phyloP scores from a whole-genome alignment of 2,888 invertebrate genomes.

The Stramonita haemastoma region DNA sequence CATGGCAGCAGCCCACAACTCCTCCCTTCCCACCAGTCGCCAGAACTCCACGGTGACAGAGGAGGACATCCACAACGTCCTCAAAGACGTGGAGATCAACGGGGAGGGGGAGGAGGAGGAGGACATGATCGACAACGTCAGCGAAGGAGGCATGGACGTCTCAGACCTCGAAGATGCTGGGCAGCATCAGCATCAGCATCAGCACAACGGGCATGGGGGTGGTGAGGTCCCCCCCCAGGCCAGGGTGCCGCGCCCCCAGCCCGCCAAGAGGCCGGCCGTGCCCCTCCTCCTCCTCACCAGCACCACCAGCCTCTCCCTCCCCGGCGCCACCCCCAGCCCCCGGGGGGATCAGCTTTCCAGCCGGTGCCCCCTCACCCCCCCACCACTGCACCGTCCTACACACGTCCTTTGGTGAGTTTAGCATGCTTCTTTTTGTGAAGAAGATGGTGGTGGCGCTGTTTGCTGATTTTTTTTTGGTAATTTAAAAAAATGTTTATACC shows the following conservation, averaged over 20 bases:
- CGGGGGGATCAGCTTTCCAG: slow-evolving; percentile 5
- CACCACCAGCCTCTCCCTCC: not conserved
- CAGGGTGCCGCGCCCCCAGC: not conserved
- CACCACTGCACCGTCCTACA: slow-evolving; percentile 32
- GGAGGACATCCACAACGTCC: slow-evolving; percentile 32
- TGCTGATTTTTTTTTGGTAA: no score
- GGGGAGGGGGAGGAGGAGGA: not conserved
- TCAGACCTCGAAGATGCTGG: slow-evolving; percentile 68
- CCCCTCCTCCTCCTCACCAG: not conserved
- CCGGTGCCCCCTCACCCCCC: slow-evolving; percentile 26
- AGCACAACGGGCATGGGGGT: slow-evolving; percentile 22
- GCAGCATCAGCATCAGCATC: slow-evolving; percentile 20
- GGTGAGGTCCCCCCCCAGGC: not conserved
- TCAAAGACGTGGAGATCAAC: slow-evolving; percentile 29
- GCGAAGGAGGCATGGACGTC: slow-evolving; percentile 73
- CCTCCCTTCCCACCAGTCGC: slow-evolving; percentile 35
- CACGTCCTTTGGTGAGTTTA: slow-evolving; percentile 19
- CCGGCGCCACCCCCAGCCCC: slow-evolving; percentile 35
- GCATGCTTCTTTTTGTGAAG: not conserved
- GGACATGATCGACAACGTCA: slow-evolving; percentile 64
- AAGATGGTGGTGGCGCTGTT: not conserved
- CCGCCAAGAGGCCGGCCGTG: not conserved
- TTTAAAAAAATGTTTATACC: no score
- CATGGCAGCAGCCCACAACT: slow-evolving; percentile 32
- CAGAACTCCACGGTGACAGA: slow-evolving; percentile 48